Conservation (phyloP, 2,888 invertebrate species). For the Hyppa rectilinea region DNA sequence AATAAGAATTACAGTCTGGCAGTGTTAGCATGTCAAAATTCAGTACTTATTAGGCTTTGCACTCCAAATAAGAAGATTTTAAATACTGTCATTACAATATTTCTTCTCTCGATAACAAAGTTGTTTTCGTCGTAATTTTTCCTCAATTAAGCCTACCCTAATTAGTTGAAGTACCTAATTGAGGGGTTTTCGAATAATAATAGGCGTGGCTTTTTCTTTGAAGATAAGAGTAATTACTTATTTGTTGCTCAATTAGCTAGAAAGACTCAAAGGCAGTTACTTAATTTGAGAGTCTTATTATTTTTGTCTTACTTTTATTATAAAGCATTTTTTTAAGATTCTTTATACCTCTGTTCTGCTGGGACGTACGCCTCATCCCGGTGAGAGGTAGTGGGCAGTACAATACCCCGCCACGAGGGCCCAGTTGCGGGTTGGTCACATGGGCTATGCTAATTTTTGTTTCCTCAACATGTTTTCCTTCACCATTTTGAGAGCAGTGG, state of each 20-base stretch:
- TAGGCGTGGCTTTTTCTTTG: not conserved
- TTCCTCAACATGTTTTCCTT: too few relatives aligned
- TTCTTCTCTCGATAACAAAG: not conserved
- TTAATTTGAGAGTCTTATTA: not conserved
- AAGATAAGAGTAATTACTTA: slow-evolving; percentile 2
- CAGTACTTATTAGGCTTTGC: not conserved
- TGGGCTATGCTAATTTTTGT: too few relatives aligned
- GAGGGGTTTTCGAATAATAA: slow-evolving; percentile 6
- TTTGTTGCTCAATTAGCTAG: not conserved
- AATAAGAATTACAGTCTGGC: not conserved
- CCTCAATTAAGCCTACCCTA: slow-evolving; percentile 26
- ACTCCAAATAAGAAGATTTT: not conserved
- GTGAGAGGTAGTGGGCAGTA: too few relatives aligned
- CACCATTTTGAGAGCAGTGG: too few relatives aligned
- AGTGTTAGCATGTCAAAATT: not conserved
- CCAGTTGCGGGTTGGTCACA: too few relatives aligned
- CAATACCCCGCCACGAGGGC: too few relatives aligned
- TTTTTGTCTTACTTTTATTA: not conserved
- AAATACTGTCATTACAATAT: slow-evolving; percentile 21
- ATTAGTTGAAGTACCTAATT: slow-evolving; percentile 21
- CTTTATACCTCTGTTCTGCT: too few relatives aligned
- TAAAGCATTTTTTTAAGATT: too few relatives aligned
- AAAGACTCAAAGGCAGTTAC: not conserved
- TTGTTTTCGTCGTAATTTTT: slow-evolving; percentile 35
- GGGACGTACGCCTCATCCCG: too few relatives aligned